These are phyloP conservation scores for Latheticus oryzae DNA, from an alignment of 2,888 invertebrate genomes.

Conservation along the genomic window DNA sequence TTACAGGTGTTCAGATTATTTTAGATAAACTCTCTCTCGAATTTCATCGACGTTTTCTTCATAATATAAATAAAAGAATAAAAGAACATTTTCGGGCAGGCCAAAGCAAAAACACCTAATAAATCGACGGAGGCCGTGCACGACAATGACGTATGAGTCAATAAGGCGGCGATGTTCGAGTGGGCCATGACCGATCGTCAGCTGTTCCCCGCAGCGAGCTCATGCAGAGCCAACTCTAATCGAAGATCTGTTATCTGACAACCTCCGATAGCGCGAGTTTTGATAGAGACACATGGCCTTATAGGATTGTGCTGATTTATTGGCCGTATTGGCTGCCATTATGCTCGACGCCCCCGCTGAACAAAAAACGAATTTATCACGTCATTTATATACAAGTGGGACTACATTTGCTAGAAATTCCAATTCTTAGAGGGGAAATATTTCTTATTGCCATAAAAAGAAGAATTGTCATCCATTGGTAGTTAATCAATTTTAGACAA, in stretches of 20 bases:
- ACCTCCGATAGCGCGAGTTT: conserved; percentile 54
- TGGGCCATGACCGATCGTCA: conserved; percentile 65
- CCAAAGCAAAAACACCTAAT: conserved; percentile 55
- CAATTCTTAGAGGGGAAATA: neutral
- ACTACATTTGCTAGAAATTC: conserved; percentile 10
- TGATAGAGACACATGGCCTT: conserved; percentile 54
- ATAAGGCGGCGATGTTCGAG: conserved; percentile 63
- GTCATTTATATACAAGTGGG: conserved; percentile 10
- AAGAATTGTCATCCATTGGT: too few species aligned
- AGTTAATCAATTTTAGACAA: neutral
- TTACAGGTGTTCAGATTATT: conserved; percentile 40
- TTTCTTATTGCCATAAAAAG: neutral
- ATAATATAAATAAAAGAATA: neutral
- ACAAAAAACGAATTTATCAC: conserved; percentile 30
- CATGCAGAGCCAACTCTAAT: conserved; percentile 63
- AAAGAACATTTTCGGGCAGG: conserved; percentile 13
- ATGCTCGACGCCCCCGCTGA: conserved; percentile 22
- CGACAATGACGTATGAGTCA: conserved; percentile 64
- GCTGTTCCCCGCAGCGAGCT: conserved; percentile 62
- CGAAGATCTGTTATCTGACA: conserved; percentile 64
- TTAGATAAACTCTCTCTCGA: conserved; percentile 13
- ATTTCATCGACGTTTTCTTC: conserved; percentile 3
- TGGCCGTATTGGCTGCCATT: conserved; percentile 37
- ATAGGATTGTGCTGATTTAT: conserved; percentile 50
- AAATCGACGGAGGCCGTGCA: conserved; percentile 57